Conservation (phyloP, 2,113 vertebrate species). For the Collichthys lucidus region DNA sequence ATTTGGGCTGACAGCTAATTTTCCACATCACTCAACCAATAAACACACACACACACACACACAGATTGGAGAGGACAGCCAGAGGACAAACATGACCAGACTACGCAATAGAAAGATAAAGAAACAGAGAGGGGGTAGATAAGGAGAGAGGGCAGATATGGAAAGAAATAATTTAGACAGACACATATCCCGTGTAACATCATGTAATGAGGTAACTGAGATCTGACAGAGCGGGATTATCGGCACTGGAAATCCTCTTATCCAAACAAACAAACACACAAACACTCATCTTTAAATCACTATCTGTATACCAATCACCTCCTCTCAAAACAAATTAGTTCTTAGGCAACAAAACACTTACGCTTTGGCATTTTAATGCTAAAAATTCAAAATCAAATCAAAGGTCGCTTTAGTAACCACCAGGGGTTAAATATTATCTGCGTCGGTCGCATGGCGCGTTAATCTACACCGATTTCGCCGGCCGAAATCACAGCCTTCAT, state of each 20-base stretch:
- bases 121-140: slow-evolving; percentile 3
- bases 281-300: slow-evolving; percentile 13
- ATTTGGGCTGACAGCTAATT: slow-evolving; percentile 56
- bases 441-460: neutral
- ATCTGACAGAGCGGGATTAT: slow-evolving; percentile 37
- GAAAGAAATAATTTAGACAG: slow-evolving; percentile 1
- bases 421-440: neutral
- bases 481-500: neutral
- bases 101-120: slow-evolving; percentile 27
- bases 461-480: neutral
- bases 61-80: slow-evolving; percentile 15
- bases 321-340: neutral
- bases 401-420: neutral
- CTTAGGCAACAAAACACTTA: slow-evolving; percentile 2
- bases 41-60: slow-evolving; percentile 13
- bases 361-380: neutral
- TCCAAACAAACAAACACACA: neutral
- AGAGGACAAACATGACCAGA: slow-evolving; percentile 58
- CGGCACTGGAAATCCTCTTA: slow-evolving; percentile 57
- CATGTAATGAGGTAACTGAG: slow-evolving; percentile 34
- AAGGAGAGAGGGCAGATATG: slow-evolving; percentile 2
- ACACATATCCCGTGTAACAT: slow-evolving; percentile 14
- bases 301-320: neutral
- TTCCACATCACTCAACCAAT: slow-evolving; percentile 49
- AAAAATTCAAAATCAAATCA: neutral